phyloP scores from a whole-genome alignment of 2,888 invertebrate genomes.

The Merodon equestris region DNA sequence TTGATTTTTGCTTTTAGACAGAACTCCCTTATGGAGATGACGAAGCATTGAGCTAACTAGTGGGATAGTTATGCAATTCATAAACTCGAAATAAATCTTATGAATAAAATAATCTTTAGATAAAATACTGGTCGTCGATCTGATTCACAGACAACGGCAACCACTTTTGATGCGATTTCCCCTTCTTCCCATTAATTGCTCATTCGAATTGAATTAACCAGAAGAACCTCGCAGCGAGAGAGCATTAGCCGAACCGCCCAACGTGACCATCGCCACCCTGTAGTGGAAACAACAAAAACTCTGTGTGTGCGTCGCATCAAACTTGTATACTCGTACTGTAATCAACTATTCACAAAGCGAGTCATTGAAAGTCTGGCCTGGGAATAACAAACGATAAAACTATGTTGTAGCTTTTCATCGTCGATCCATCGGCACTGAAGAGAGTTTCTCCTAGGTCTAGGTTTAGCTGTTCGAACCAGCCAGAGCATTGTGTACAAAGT shows the following conservation, averaged over 20 bases:
- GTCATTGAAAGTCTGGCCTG: slow-evolving; percentile 29
- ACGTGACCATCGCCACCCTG: slow-evolving; percentile 28
- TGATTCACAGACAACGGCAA: too few species aligned
- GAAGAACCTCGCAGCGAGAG: background rate
- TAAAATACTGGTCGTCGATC: too few species aligned
- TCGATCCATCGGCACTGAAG: slow-evolving; percentile 31
- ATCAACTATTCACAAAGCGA: slow-evolving; percentile 28
- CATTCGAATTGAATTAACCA: slow-evolving; percentile 44
- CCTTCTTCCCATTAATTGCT: slow-evolving; percentile 21
- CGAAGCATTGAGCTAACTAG: too few species aligned
- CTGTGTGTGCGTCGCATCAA: slow-evolving; percentile 29
- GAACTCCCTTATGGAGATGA: too few species aligned
- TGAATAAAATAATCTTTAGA: too few species aligned
- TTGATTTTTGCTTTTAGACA: too few species aligned
- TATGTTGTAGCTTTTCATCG: slow-evolving; percentile 12
- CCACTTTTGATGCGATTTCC: too few species aligned
- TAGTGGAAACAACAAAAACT: slow-evolving; percentile 4
- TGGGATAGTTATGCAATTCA: too few species aligned
- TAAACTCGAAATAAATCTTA: too few species aligned
- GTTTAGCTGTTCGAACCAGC: slow-evolving; percentile 33
- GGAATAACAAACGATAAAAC: slow-evolving; percentile 51
- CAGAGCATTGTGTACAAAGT: slow-evolving; percentile 52
- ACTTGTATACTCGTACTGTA: slow-evolving; percentile 26
- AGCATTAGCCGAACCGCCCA: too few species aligned
- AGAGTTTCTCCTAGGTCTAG: slow-evolving; percentile 55